Percentiles rank a stretch among this genome's conserved stretches.
Conservation (phyloP, 2,797 vertebrate genomes). For the Gambusia yucatana region DNA sequence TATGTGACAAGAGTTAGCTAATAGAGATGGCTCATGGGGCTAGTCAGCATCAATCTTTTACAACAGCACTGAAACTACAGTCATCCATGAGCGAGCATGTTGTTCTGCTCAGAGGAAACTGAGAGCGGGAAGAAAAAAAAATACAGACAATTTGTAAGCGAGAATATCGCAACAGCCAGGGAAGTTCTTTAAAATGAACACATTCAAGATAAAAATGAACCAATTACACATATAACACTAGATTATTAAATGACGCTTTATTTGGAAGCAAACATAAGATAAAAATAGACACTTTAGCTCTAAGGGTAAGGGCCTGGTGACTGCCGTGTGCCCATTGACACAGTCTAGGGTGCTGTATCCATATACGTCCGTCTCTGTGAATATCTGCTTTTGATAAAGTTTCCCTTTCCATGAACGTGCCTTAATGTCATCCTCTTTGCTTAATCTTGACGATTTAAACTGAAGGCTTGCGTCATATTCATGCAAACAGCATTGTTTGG, state of each 20-base stretch:
- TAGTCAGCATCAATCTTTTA: not conserved
- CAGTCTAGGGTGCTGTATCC: not conserved
- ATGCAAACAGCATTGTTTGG: not conserved
- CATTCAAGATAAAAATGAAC: not conserved
- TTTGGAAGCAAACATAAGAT: not conserved
- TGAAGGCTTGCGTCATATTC: not conserved
- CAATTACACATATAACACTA: too few relatives aligned
- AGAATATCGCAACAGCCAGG: not conserved
- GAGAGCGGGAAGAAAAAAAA: not conserved
- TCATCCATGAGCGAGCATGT: not conserved
- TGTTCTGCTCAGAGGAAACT: not conserved
- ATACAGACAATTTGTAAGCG: not conserved
- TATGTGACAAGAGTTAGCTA: not conserved
- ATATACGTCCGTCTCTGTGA: not conserved
- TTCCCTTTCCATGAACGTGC: not conserved
- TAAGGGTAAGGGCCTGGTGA: not conserved
- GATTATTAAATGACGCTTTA: not conserved
- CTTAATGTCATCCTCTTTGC: not conserved
- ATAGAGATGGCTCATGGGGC: not conserved
- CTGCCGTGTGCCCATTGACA: not conserved
- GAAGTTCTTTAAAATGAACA: not conserved
- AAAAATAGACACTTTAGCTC: not conserved
- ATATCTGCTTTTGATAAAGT: not conserved
- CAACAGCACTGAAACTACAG: not conserved
- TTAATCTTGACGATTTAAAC: not conserved